Evolutionary conservation across 1,140 invertebrate species (phyloP).

Genomic region (Drosophila baimaii): DNA sequence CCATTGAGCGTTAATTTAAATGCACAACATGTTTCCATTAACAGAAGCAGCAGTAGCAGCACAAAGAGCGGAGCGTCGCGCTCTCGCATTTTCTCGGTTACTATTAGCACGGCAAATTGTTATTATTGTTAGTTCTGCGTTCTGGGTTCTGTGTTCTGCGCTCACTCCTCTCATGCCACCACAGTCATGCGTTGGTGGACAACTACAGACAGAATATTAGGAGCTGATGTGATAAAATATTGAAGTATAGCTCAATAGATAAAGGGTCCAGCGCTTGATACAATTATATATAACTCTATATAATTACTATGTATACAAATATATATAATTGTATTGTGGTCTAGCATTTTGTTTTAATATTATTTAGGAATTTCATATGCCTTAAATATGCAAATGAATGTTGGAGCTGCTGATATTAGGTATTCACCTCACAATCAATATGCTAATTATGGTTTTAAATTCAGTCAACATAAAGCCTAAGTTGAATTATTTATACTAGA

Average conservation of each 20-base stretch:
- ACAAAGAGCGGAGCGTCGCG: slow-evolving; percentile 6
- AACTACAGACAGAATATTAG: background rate
- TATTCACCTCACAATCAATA: slow-evolving; percentile 3
- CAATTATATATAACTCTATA: too few relatives aligned
- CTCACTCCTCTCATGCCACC: slow-evolving; percentile 26
- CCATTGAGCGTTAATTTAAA: slow-evolving; percentile 76
- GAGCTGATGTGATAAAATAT: too few relatives aligned
- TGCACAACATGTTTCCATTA: slow-evolving; percentile 74
- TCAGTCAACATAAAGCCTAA: background rate
- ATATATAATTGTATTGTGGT: too few relatives aligned
- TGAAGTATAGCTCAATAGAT: too few relatives aligned
- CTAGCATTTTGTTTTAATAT: too few relatives aligned
- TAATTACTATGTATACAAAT: too few relatives aligned
- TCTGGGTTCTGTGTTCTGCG: slow-evolving; percentile 9
- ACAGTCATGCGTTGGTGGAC: slow-evolving; percentile 34
- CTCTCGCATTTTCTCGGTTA: slow-evolving; percentile 27
- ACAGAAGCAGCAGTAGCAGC: slow-evolving; percentile 41
- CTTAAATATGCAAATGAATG: background rate
- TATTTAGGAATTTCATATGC: too few relatives aligned
- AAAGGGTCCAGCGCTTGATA: too few relatives aligned
- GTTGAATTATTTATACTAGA: background rate
- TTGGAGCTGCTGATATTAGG: background rate
- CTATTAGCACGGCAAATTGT: slow-evolving; percentile 59
- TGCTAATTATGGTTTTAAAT: background rate
- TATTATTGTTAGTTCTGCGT: slow-evolving; percentile 55